Percentiles rank a stretch among this genome's conserved stretches.
These are phyloP conservation scores for Anguilla marmorata DNA, from an alignment of 2,797 vertebrate species.

Conservation along the genomic window DNA sequence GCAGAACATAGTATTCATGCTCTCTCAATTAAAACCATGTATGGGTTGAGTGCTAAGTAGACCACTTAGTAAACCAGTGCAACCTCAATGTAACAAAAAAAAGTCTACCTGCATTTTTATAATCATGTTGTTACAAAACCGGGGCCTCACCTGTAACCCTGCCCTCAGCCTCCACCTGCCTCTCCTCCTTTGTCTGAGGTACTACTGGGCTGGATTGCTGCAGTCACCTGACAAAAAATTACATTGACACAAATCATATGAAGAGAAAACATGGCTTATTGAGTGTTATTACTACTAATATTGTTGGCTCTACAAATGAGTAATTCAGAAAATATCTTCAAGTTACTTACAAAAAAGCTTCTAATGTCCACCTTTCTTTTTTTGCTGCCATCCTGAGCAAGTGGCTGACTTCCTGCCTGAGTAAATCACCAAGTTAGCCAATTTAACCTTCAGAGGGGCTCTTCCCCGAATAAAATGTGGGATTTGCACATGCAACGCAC, in stretches of 20 bases:
- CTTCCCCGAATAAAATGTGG: too few species aligned
- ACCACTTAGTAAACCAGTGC: background rate
- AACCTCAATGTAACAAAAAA: background rate
- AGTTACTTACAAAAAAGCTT: background rate
- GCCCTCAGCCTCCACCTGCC: background rate
- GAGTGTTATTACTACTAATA: background rate
- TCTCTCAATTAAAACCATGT: background rate
- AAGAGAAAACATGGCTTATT: background rate
- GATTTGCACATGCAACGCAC: too few species aligned
- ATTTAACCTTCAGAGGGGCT: too few species aligned
- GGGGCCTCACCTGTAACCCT: background rate
- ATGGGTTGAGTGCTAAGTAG: constrained; percentile 10
- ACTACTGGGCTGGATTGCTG: background rate
- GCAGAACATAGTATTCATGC: background rate
- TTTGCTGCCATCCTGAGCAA: too few species aligned
- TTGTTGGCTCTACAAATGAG: too few species aligned
- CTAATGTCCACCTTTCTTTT: background rate
- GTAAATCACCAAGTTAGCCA: too few species aligned
- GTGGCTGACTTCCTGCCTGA: too few species aligned
- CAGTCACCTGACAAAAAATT: constrained; percentile 25
- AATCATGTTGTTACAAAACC: constrained; percentile 6
- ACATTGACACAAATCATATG: background rate
- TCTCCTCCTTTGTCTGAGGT: constrained; percentile 1
- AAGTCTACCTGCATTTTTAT: background rate
- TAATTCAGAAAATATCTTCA: too few species aligned